Evolutionary conservation across 2,797 vertebrate species (phyloP).

Genomic region (Nasua narica): DNA sequence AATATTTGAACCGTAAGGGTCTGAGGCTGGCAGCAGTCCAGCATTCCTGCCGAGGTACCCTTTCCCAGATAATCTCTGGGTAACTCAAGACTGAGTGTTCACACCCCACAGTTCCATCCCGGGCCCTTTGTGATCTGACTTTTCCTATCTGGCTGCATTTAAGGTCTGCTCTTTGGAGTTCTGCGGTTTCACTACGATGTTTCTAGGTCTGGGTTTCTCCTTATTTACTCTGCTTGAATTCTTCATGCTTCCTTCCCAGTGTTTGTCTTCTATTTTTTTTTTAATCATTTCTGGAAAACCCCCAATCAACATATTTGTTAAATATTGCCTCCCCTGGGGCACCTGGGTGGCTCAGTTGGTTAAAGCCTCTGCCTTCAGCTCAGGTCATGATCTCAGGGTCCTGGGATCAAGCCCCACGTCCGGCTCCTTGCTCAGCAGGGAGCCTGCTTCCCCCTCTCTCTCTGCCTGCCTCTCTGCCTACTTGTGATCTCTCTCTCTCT

Average conservation of each 20-base stretch:
- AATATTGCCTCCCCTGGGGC: neutral
- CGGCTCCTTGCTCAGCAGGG: too few species aligned
- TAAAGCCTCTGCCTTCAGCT: too few species aligned
- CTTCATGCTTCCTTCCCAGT: neutral
- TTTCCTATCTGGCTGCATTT: neutral
- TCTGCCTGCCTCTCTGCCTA: too few species aligned
- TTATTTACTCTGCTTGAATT: constrained; percentile 29
- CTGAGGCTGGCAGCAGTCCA: neutral
- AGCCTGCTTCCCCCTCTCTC: too few species aligned
- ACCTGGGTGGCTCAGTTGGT: too few species aligned
- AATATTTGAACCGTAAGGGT: neutral
- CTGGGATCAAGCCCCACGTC: too few species aligned
- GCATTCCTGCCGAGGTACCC: neutral
- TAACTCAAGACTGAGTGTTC: neutral
- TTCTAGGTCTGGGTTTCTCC: neutral
- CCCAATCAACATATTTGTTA: neutral
- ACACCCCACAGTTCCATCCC: neutral
- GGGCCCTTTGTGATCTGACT: neutral
- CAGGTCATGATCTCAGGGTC: too few species aligned
- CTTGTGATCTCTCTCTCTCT: too few species aligned
- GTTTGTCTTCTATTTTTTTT: neutral
- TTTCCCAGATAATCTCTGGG: neutral
- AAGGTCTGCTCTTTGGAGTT: neutral
- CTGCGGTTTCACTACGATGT: neutral
- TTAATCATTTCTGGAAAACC: constrained; percentile 37